Conservation (phyloP, 2,888 invertebrate genomes). For the Clepsis dumicolana region DNA sequence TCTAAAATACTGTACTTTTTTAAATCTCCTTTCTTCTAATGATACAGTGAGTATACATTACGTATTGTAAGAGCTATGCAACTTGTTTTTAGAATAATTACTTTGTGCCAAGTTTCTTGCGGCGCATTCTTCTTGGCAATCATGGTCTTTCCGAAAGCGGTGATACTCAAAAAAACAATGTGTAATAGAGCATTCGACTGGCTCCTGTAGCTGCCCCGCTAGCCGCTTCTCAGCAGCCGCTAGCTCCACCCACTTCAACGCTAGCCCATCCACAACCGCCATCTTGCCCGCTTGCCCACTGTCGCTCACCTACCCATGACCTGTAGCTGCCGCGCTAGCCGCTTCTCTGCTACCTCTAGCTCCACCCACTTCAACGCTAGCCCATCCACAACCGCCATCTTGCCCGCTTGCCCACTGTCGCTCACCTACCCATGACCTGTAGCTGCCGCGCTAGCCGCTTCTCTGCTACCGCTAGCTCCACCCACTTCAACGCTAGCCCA, state of each 20-base stretch:
- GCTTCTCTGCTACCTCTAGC: slow-evolving; percentile 58
- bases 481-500: slow-evolving; percentile 59
- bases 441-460: slow-evolving; percentile 62
- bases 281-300: slow-evolving; percentile 81
- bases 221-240: slow-evolving; percentile 60
- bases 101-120: too few species aligned
- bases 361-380: slow-evolving; percentile 59
- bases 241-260: slow-evolving; percentile 56
- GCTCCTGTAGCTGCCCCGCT: slow-evolving; percentile 57
- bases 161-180: too few species aligned
- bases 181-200: too few species aligned
- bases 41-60: too few species aligned
- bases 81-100: too few species aligned
- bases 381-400: slow-evolving; percentile 64
- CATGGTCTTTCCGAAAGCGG: too few species aligned
- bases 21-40: too few species aligned
- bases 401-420: slow-evolving; percentile 83
- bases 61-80: too few species aligned
- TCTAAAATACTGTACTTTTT: too few species aligned
- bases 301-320: too few species aligned
- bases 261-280: slow-evolving; percentile 63
- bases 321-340: slow-evolving; percentile 60
- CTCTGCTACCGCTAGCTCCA: slow-evolving; percentile 56
- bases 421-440: too few species aligned
- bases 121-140: too few species aligned